Evolutionary conservation across 2,797 vertebrate species (phyloP), one percentile per base, ranked within the genome.

Genomic region (Muscicapa striata): DNA sequence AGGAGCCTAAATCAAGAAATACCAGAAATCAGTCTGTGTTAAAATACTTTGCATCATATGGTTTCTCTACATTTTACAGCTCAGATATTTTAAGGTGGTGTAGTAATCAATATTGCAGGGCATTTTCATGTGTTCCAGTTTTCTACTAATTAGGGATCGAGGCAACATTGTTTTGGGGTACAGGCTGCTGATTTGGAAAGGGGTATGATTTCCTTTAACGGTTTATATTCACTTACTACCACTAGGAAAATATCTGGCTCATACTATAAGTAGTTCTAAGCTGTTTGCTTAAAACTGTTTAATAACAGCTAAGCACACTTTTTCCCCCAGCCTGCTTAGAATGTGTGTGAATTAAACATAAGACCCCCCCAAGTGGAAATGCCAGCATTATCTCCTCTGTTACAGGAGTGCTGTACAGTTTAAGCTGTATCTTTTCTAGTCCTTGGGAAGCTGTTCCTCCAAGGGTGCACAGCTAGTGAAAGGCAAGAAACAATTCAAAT

Each of bases 401-500:
- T 46, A 36, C 7, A 68, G 21, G 36, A 46, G 24, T 32, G 21
- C 27, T 67, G 11, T 5, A 4, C 43, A 46, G 20, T 43, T 40
- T 24, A 40, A 67, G 30, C 22, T 68, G 18, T 49, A 27, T 75
- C 23, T 81, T 24, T 40, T 41, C 13, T 51, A 45, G n/a, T 57
- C 73, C 10, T 29, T 67, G 55, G 32, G 66, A 76, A 88, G 38
- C 57, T 83, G 21, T 48, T 92, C 51, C 40, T 93, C 26, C 27
- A 55, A 23, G 22, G 55, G 29, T 16, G 18, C 32, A 24, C 48
- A 75, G 64, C 67, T 89, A 59, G 51, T 1, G 6, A 80, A 89
- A 94, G n/a, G 46, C 48, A 63, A 73, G 66, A 36, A 89, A 74
- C 52, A 94, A 73, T 90, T 89, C 68, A 80, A 51, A 49, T 88